These are phyloP conservation scores for Oscheius onirici DNA, from an alignment of 2,888 invertebrate species.

Conservation along the genomic window DNA sequence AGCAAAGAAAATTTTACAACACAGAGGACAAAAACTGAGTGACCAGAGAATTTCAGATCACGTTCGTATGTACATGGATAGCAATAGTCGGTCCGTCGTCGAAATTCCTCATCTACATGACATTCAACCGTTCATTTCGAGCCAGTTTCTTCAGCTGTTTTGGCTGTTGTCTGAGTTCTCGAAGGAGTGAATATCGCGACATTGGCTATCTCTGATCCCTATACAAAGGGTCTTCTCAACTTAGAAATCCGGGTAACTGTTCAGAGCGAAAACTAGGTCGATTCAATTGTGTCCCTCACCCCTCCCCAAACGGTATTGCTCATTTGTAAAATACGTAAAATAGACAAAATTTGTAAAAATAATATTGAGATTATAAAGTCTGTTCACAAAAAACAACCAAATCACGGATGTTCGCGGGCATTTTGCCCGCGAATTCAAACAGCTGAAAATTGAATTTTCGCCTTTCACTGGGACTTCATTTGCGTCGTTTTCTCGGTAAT, in stretches of 20 bases:
- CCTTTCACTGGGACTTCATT: too few relatives aligned
- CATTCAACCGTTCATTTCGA: slow-evolving; percentile 87
- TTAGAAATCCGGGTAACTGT: not conserved
- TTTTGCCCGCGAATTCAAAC: too few relatives aligned
- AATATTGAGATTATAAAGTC: too few relatives aligned
- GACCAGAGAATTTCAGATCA: slow-evolving; percentile 41
- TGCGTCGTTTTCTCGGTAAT: too few relatives aligned
- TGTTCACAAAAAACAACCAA: too few relatives aligned
- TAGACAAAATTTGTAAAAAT: too few relatives aligned
- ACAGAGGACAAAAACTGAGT: too few relatives aligned
- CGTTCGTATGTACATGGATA: slow-evolving; percentile 82
- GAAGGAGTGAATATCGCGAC: slow-evolving; percentile 53
- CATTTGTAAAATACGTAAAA: not conserved
- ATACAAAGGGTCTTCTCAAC: not conserved
- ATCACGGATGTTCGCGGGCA: too few relatives aligned
- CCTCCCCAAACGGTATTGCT: not conserved
- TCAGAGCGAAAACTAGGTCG: slow-evolving; percentile 5
- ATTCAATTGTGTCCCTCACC: not conserved
- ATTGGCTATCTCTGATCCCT: slow-evolving; percentile 39
- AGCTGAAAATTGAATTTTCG: too few relatives aligned
- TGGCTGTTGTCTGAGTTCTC: slow-evolving; percentile 38
- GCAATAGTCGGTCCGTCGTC: slow-evolving; percentile 93
- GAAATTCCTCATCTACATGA: slow-evolving; percentile 89
- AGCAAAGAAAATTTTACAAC: too few relatives aligned
- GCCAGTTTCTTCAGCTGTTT: slow-evolving; percentile 35